Percentiles rank a stretch among this genome's conserved stretches.
phyloP scores from a whole-genome alignment of 2,888 invertebrate genomes.

The Andrena praecox region DNA sequence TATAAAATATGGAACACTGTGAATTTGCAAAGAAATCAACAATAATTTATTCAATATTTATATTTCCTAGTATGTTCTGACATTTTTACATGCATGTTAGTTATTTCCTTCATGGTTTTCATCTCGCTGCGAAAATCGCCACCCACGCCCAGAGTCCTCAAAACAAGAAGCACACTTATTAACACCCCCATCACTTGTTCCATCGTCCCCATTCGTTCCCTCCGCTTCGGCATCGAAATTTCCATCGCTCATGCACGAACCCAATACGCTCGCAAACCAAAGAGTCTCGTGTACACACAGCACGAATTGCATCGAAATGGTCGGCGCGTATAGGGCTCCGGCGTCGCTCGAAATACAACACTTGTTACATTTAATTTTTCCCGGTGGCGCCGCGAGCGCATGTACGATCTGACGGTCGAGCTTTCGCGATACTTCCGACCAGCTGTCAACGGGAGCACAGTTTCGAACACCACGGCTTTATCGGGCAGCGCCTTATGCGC shows the following conservation, averaged over 20 bases:
- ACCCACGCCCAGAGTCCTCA: no score
- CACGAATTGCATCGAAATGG: constrained; percentile 32
- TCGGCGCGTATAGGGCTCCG: not conserved
- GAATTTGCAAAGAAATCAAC: no score
- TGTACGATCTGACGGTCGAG: constrained; percentile 2
- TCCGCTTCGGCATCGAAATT: constrained; percentile 17
- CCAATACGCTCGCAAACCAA: constrained; percentile 30
- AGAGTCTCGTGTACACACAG: constrained; percentile 31
- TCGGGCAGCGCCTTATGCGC: constrained; percentile 42
- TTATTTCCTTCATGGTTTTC: not conserved
- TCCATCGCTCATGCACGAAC: constrained; percentile 38
- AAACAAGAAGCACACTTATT: no score
- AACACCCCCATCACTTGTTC: no score
- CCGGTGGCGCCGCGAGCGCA: not conserved
- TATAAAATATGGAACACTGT: no score
- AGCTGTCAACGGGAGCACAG: constrained; percentile 21
- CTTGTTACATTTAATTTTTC: constrained; percentile 44
- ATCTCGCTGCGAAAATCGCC: not conserved
- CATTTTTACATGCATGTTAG: no score
- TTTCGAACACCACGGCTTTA: constrained; percentile 29
- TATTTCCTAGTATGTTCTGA: no score
- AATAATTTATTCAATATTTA: no score
- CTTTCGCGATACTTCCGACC: constrained; percentile 31
- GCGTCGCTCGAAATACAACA: constrained; percentile 13
- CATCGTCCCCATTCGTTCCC: not conserved